These are phyloP conservation scores for Choreutis nemorana DNA, from an alignment of 2,888 invertebrate genomes.

Conservation along the genomic window DNA sequence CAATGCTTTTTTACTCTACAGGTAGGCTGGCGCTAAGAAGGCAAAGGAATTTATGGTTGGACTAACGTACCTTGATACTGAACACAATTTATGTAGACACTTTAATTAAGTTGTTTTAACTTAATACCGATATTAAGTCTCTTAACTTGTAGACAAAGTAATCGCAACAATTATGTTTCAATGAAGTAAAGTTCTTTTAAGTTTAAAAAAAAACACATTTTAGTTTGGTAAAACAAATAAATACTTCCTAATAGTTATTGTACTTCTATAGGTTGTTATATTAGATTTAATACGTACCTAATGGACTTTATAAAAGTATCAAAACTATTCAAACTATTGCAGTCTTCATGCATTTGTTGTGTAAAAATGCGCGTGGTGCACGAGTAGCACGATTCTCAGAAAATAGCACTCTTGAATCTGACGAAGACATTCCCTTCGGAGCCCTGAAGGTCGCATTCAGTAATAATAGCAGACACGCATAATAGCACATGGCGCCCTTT, in stretches of 20 bases:
- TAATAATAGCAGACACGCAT: slow-evolving; percentile 29
- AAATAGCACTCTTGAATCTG: slow-evolving; percentile 39
- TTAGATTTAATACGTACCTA: no score
- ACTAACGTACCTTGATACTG: slow-evolving; percentile 7
- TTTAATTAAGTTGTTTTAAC: no score
- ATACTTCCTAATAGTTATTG: no score
- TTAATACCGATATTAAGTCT: no score
- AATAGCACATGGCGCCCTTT: slow-evolving; percentile 10
- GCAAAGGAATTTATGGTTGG: slow-evolving; percentile 51
- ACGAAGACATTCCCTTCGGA: slow-evolving; percentile 34
- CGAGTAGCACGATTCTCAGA: slow-evolving; percentile 47
- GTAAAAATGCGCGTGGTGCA: slow-evolving; percentile 45
- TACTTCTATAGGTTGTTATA: no score
- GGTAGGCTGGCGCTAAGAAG: slow-evolving; percentile 64
- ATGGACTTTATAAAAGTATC: slow-evolving; percentile 9
- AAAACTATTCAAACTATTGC: slow-evolving; percentile 4
- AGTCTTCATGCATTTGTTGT: slow-evolving; percentile 10
- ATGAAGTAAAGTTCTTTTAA: no score
- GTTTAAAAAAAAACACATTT: no score
- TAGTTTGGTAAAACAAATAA: no score
- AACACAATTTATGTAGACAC: background rate
- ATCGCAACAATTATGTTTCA: no score
- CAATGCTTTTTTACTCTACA: slow-evolving; percentile 60
- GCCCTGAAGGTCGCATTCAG: slow-evolving; percentile 45
- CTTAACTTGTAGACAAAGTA: no score